Evolutionary conservation across 2,113 vertebrate species (phyloP), one percentile per base, ranked within the genome.

Genomic region (Limnothrissa miodon): DNA sequence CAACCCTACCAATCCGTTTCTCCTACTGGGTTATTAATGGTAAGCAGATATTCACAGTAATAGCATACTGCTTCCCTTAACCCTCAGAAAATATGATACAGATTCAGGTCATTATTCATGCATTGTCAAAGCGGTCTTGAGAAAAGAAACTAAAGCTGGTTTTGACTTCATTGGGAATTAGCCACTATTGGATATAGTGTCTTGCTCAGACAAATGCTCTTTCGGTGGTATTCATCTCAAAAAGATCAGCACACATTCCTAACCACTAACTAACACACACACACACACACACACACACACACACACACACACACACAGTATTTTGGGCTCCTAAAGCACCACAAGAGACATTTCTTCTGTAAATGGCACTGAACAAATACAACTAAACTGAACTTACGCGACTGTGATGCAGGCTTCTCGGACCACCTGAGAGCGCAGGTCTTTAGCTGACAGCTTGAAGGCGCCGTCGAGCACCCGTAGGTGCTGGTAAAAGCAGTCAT

Each of bases 401-500:
- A 99, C 97, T 86, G 98, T 98, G 87, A 99, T 96, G 93, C 98
- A 99, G 11, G 97, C 98, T 93, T 99, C 98, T 83, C 98, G 91
- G 78, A 99, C 98, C 90, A 99, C 98, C 91, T 99, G 97, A 45
- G 98, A 99, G 59, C 98, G 92, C 84, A 99, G 95, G 90, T 99
- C 98, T 94, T 99, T 99, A 78, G 98, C 98, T 0, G 98, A 99
- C 86, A 99, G 94, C 91, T 99, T 99, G 90, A 99, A 98, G 62
- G 98, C 97, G 80, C 97, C 97, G 51, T 99, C 98, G 86, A 99
- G 92, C 45, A 99, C 92, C 45, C 98, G 95, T 15, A 99, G 92
- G 89, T 99, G 98, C 91, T 99, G 98, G 90, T 96, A 99, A 89
- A 99, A 99, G 84, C 97, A 97, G 89, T 99, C 98, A 5, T 99